Base-by-base conservation (phyloP, 1,140 invertebrate species). In the Littorina saxatilis region DNA sequence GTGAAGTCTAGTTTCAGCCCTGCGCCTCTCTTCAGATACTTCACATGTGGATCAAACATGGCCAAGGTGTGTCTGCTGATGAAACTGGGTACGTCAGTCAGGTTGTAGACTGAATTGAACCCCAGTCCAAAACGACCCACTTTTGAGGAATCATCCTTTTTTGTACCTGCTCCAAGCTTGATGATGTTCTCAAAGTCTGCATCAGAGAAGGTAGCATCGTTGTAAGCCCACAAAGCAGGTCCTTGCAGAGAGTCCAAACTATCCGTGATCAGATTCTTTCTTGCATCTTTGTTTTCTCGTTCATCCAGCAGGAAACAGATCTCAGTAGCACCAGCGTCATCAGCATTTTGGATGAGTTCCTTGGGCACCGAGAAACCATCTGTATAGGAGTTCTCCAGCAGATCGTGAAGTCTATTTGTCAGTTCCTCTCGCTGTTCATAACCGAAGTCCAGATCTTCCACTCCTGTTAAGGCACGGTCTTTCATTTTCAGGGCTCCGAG, bases 291-390 rank as follows among this genome's bases (percentile, higher is more conserved):
- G 58, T 88, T 87, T 35, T 85, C 76, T 79, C 89, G 66, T 77
- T 90, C 88, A 68, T 90, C 91, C 52, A 87, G 84, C 37, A 91
- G 84, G 79, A 91, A 91, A 40, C 81, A 77, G 5, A 91, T 85
- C 81, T 86, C 82, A 20, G 85, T 89, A 1, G 91, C 90, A 39
- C 84, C 87, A 32, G 90, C 90, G 86, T 91, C 91, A 81, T 91
- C 91, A 72, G 91, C 89, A 83, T 97, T 90, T 72, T 90, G 89
- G 39, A 90, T 79, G 5, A 90, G 73, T 81, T 90, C 89, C 81
- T 90, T 90, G 15, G 89, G 82, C 27, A 90, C 84, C 43, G 86
- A 84, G 35, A 88, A 83, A 29, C 88, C 89, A 81, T 85, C 88
- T 27, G 85, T 87, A 61, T 90, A 90, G 17, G 39, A 63, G 40